These are phyloP conservation scores for Drosophila takahashii DNA, from an alignment of 1,140 invertebrate genomes.

Conservation along the genomic window DNA sequence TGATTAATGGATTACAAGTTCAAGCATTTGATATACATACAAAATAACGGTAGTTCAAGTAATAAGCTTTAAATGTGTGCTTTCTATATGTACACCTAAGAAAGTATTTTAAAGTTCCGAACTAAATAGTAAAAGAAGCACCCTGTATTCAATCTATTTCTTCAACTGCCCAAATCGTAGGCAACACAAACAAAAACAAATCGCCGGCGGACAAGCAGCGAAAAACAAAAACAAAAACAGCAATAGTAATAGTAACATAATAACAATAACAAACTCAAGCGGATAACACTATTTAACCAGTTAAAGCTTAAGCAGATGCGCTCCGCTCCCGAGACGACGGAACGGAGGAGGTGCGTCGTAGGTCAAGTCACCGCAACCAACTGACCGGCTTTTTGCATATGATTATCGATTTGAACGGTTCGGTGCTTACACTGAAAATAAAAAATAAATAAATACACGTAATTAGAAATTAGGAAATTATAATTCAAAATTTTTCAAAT, in stretches of 20 bases:
- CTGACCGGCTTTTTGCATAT: constrained; percentile 78
- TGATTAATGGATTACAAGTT: too few species aligned
- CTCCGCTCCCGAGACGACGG: constrained; percentile 1
- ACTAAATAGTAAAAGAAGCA: constrained; percentile 1
- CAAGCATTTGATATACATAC: too few species aligned
- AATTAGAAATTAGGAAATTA: background rate
- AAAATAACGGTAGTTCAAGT: too few species aligned
- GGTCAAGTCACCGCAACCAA: constrained; percentile 39
- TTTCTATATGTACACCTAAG: too few species aligned
- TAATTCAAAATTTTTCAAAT: too few species aligned
- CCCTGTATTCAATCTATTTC: constrained; percentile 44
- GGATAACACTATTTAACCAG: constrained; percentile 33
- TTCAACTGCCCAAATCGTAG: constrained; percentile 50
- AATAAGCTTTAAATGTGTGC: too few species aligned
- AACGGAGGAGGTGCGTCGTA: constrained; percentile 19
- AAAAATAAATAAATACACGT: background rate
- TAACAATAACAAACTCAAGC: constrained; percentile 28
- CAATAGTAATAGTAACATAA: constrained; percentile 43
- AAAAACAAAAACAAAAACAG: constrained; percentile 22
- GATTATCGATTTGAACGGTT: constrained; percentile 70
- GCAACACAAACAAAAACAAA: constrained; percentile 50
- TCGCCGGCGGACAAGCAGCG: constrained; percentile 13
- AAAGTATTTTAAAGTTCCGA: too few species aligned
- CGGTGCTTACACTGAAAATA: constrained; percentile 32
- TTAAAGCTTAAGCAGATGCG: constrained; percentile 49